Evolutionary conservation across 1,140 invertebrate species (phyloP), one percentile per base, ranked within the genome.

Genomic region (Episyrphus balteatus): DNA sequence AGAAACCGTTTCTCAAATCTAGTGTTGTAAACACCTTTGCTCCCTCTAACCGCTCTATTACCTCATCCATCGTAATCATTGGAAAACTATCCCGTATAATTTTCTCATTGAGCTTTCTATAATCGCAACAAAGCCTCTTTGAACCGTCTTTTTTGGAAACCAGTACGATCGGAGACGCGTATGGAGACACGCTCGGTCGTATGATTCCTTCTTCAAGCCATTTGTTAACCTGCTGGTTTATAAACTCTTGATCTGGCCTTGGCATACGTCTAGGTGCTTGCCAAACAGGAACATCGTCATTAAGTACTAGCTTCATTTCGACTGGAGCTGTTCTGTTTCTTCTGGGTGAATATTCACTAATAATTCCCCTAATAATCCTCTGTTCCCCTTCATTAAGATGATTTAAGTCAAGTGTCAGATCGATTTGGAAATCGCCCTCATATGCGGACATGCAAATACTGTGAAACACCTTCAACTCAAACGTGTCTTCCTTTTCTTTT

Each of bases 161-260:
- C 33, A 58, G 19, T 10, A 59, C 51, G 1, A 58, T 52, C 9
- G 56, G 56, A 30, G 54, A 56, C 10, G 60, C 55, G 38, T 26
- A 46, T 14, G 19, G 13, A 2, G 36, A 46, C 31, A 14, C n/a
- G 44, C 57, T 60, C 36, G 54, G 45, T 30, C 42, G 36, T 38
- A 69, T 62, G 15, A 67, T 55, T 14, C 48, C 51, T 18, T 55
- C 32, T 1, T 51, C n/a, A 33, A 64, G 36, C 52, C 63, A 62
- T 41, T 64, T 51, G 18, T 55, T 44, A 31, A 66, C 44, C 42
- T 64, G 62, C 11, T 51, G 42, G 33, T 58, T 45, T 32, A 66
- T 47, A 21, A 55, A 38, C 18, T 44, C 11, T 37, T 65, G 55
- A 39, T 66, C 61, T 14, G 39, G 18, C 41, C 51, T 47, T 1